These are phyloP conservation scores for Bufo bufo DNA, from an alignment of 2,113 vertebrate species.

Conservation along the genomic window DNA sequence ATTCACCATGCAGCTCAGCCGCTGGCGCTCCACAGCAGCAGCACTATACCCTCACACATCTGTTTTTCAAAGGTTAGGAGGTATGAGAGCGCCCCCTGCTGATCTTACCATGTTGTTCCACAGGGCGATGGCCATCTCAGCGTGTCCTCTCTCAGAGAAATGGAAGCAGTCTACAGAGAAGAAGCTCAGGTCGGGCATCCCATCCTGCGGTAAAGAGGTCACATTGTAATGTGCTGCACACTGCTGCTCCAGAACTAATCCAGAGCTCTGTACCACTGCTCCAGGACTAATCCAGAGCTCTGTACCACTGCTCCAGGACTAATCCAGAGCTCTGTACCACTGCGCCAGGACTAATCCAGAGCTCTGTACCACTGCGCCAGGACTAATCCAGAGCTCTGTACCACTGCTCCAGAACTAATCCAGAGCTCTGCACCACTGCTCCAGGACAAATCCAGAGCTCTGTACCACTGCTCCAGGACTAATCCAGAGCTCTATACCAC, in stretches of 20 bases:
- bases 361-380: background rate
- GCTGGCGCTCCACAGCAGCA: too few species aligned
- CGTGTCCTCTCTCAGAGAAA: conserved; percentile 84
- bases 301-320: background rate
- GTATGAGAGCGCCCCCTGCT: background rate
- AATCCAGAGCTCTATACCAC: background rate
- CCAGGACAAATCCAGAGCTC: background rate
- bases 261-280: background rate
- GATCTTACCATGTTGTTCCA: conserved; percentile 95
- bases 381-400: background rate
- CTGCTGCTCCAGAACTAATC: background rate
- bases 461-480: background rate
- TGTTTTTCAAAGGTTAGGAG: too few species aligned
- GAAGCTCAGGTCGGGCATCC: conserved; percentile 76
- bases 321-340: background rate
- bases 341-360: background rate
- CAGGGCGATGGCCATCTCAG: conserved; percentile 84
- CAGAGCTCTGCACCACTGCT: background rate
- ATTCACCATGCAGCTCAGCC: too few species aligned
- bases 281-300: background rate
- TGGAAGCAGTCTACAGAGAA: conserved; percentile 91
- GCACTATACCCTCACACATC: too few species aligned
- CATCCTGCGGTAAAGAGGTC: conserved; percentile 66
- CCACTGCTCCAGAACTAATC: background rate
- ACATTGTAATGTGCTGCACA: background rate